Evolutionary conservation across 2,113 vertebrate species (phyloP).

Genomic region (Blennius ocellaris): DNA sequence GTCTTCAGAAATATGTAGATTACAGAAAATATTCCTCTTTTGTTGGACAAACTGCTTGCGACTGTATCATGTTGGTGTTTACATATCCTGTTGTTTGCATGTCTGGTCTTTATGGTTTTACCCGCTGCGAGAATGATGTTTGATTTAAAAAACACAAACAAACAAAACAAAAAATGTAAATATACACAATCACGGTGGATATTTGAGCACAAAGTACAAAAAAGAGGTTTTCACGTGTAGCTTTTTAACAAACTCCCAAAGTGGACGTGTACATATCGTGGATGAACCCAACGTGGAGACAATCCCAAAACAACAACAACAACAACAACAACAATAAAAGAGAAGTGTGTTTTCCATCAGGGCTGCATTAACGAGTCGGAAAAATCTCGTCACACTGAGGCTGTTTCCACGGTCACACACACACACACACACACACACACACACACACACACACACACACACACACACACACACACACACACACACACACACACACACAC

Average conservation of each 20-base stretch:
- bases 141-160: slow-evolving; percentile 57
- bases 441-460: no score
- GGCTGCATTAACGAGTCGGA: slow-evolving; percentile 49
- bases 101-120: slow-evolving; percentile 35
- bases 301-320: slow-evolving; percentile 61
- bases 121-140: slow-evolving; percentile 19
- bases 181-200: slow-evolving; percentile 4
- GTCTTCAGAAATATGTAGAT: slow-evolving; percentile 83
- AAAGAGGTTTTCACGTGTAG: slow-evolving; percentile 27
- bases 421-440: no score
- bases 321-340: slow-evolving; percentile 1
- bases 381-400: slow-evolving; percentile 59
- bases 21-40: slow-evolving; percentile 77
- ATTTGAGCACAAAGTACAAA: slow-evolving; percentile 51
- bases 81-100: slow-evolving; percentile 52
- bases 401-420: slow-evolving; percentile 67
- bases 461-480: slow-evolving; percentile 3
- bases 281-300: slow-evolving; percentile 65
- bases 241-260: slow-evolving; percentile 66
- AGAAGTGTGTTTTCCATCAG: slow-evolving; percentile 12
- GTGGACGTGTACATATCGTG: slow-evolving; percentile 55
- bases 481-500: no score
- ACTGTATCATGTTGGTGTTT: slow-evolving; percentile 32
- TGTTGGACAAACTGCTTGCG: slow-evolving; percentile 85
- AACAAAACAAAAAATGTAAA: slow-evolving; percentile 18